Percentiles rank a stretch among this genome's conserved stretches.
Evolutionary conservation across 37 sponge, comb jelly and placozoan species (phyloP).

Genomic region (Theonella swinhoei): DNA sequence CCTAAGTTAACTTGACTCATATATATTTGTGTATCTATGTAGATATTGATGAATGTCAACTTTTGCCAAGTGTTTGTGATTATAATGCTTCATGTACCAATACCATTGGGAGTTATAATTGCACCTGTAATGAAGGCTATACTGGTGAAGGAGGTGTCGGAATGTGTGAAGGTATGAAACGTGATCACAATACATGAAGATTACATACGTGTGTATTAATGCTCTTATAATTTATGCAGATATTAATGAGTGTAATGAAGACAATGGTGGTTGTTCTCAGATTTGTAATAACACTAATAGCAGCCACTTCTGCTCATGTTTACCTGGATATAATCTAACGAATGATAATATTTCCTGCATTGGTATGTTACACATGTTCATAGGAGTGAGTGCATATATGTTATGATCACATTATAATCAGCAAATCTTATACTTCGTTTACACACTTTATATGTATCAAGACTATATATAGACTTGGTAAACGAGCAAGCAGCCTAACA

Average conservation of each 20-base stretch:
- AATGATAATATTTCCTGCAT: not conserved
- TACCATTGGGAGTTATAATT: conserved; percentile 40
- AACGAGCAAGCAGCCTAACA: not conserved
- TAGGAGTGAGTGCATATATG: not conserved
- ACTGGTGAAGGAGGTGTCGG: conserved; percentile 13
- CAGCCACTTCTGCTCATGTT: conserved; percentile 27
- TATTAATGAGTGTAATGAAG: conserved; percentile 37
- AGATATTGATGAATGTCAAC: conserved; percentile 47
- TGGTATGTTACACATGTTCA: conserved; percentile 5
- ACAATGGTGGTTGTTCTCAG: conserved; percentile 50
- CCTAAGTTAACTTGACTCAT: not conserved
- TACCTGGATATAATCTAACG: conserved; percentile 23
- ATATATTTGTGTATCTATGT: not conserved
- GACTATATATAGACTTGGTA: too few species aligned
- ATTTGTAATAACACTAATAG: conserved; percentile 27
- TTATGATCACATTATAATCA: not conserved
- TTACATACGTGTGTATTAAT: conserved; percentile 7
- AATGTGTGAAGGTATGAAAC: not conserved
- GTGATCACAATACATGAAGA: not conserved
- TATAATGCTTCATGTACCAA: conserved; percentile 30
- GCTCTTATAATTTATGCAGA: conserved; percentile 7
- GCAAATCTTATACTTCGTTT: not conserved
- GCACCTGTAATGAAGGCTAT: conserved; percentile 47
- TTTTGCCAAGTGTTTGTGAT: not conserved
- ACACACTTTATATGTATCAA: too few species aligned